Percentiles rank a stretch among this genome's conserved stretches.
phyloP scores from a whole-genome alignment of 2,113 vertebrate genomes.

The Piaya cayana region DNA sequence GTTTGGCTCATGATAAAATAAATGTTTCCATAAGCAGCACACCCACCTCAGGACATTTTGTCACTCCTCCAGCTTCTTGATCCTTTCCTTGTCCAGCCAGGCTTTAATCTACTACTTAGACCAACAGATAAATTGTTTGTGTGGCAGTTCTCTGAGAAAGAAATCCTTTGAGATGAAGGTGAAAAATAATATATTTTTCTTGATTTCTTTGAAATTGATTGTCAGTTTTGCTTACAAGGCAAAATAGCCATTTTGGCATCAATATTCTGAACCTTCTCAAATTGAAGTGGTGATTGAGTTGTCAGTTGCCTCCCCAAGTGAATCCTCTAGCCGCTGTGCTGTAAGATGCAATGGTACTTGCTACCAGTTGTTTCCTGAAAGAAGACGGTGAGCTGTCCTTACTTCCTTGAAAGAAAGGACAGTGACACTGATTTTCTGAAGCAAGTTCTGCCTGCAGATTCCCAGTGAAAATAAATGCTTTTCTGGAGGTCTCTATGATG shows the following conservation, averaged over 20 bases:
- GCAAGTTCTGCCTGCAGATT: not conserved
- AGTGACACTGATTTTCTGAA: not conserved
- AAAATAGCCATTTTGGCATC: not conserved
- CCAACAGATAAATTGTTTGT: not conserved
- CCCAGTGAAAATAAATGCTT: not conserved
- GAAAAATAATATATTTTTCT: not conserved
- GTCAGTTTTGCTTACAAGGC: not conserved
- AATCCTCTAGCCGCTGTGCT: not conserved
- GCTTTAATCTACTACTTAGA: not conserved
- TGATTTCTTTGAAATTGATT: not conserved
- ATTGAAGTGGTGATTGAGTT: not conserved
- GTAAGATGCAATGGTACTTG: not conserved
- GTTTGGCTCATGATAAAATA: conserved; percentile 6
- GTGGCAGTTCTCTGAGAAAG: not conserved
- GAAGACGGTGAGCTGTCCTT: not conserved
- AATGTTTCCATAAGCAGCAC: not conserved
- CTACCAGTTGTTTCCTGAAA: not conserved
- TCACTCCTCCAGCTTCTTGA: not conserved
- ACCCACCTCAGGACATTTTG: not conserved
- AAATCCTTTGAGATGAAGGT: not conserved
- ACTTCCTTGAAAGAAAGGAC: not conserved
- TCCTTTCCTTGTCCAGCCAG: not conserved
- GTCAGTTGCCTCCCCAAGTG: not conserved
- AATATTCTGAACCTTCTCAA: not conserved
- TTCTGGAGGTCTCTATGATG: not conserved